Conservation (phyloP, 2,797 vertebrate genomes). For the Thalassophryne amazonica region DNA sequence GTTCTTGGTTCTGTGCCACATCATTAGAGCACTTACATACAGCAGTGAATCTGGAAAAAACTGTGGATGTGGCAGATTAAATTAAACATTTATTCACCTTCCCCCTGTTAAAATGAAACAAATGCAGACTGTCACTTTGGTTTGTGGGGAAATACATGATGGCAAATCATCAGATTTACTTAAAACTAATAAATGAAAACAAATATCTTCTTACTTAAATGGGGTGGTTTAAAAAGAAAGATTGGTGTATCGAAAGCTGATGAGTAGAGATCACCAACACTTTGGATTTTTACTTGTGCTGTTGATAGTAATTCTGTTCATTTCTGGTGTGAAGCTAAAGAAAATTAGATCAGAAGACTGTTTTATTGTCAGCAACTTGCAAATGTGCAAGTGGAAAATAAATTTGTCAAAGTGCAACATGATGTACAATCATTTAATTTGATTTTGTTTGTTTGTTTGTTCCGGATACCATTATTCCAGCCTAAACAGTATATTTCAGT, state of each 20-base stretch:
- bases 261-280: neutral
- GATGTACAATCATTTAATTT: too few relatives aligned
- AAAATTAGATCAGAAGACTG: too few relatives aligned
- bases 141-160: slow-evolving; percentile 47
- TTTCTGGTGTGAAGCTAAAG: too few relatives aligned
- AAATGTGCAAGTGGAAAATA: slow-evolving; percentile 43
- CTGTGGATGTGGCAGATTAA: slow-evolving; percentile 46
- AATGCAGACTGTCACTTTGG: slow-evolving; percentile 36
- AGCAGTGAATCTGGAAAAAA: slow-evolving; percentile 56
- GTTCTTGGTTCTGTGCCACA: slow-evolving; percentile 42
- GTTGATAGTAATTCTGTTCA: too few relatives aligned
- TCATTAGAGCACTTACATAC: slow-evolving; percentile 46
- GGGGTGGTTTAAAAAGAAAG: slow-evolving; percentile 18
- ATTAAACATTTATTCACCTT: slow-evolving; percentile 51
- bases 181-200: slow-evolving; percentile 54
- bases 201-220: slow-evolving; percentile 36
- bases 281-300: too few relatives aligned
- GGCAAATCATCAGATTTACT: slow-evolving; percentile 50
- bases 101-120: slow-evolving; percentile 43
- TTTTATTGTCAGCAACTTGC: slow-evolving; percentile 4
- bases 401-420: slow-evolving; percentile 44
- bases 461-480: too few relatives aligned
- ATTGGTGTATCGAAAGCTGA: slow-evolving; percentile 6
- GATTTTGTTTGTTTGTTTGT: too few relatives aligned
- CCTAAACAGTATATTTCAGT: too few relatives aligned